Base-by-base conservation (phyloP, 2,113 vertebrate genomes). In the Cyprinodon brontotheroides region DNA sequence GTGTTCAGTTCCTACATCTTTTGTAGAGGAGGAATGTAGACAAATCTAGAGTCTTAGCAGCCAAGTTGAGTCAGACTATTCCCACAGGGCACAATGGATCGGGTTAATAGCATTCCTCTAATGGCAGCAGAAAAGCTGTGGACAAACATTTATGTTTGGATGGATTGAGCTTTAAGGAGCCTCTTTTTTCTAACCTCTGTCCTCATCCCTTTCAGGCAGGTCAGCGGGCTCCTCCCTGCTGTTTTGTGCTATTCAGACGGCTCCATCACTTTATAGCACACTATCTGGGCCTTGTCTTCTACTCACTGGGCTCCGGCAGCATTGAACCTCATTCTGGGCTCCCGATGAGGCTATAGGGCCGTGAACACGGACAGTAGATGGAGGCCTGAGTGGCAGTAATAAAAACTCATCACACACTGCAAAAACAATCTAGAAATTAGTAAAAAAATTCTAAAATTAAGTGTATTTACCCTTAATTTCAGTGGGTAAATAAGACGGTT, bases 1-100 rank as follows among this genome's bases (percentile, higher is more conserved):
- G 88, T 88, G 83, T 90, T 86, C 15, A 68, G 86, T 92, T 93
- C 78, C 88, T 84, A 72, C 59, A 84, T 48, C 80, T 87, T 87
- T 89, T 91, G 88, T 89, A 53, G 36, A 81, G 10, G 41, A 66
- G 66, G 57, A 66, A 69, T 53, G 20, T 9, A 73, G 82, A 87
- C 83, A 89, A 89, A 86, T 89, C 80, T 89, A 61, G 29, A 68
- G 82, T 76, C 70, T 83, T 64, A 80, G 79, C 83, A 66, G 68
- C 78, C 75, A 78, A 76, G 82, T 89, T 86, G 69, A 82, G 70
- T 81, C 65, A 65, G 74, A 40, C 63, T 80, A 82, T 89, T 90
- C 88, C 89, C 86, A 91, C 83, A 84, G 53, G 74, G 68, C 71
- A 85, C 81, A 87, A 83, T 62, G 29, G 81, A 76, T 59, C 59